Evolutionary conservation across 2,888 invertebrate species (phyloP).

Genomic region (Ornithoptera priamus): DNA sequence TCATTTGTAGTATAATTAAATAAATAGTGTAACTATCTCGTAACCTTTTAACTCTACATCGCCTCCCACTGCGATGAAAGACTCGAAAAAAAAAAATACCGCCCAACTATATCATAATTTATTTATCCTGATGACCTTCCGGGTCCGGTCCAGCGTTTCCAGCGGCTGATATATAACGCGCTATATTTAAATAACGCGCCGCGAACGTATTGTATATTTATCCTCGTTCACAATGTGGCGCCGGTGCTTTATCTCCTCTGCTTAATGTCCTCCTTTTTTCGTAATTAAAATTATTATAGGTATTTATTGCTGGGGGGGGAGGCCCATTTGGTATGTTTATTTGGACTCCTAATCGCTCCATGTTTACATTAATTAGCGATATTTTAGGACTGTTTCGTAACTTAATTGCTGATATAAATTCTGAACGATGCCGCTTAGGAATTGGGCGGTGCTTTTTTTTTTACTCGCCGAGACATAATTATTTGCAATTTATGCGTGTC

Average conservation of each 20-base stretch:
- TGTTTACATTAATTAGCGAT: constrained; percentile 80
- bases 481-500: constrained; percentile 19
- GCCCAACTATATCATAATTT: constrained; percentile 77
- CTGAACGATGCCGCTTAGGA: constrained; percentile 43
- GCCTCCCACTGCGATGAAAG: constrained; percentile 52
- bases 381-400: constrained; percentile 69
- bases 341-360: constrained; percentile 71
- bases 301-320: constrained; percentile 71
- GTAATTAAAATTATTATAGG: constrained; percentile 79
- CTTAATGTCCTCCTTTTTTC: constrained; percentile 70
- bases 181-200: constrained; percentile 46
- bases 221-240: constrained; percentile 73
- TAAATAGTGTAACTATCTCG: constrained; percentile 36
- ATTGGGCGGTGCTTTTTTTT: constrained; percentile 22
- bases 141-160: constrained; percentile 61
- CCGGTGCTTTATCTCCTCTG: constrained; percentile 62
- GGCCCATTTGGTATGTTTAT: constrained; percentile 73
- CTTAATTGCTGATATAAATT: constrained; percentile 76
- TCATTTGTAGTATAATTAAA: no score
- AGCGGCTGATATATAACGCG: constrained; percentile 61
- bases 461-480: constrained; percentile 17
- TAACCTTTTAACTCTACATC: constrained; percentile 40
- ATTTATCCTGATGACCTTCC: constrained; percentile 75
- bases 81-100: constrained; percentile 45
- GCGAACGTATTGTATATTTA: constrained; percentile 41